Conservation (phyloP, 2,113 vertebrate genomes). For the Mobula hypostoma region DNA sequence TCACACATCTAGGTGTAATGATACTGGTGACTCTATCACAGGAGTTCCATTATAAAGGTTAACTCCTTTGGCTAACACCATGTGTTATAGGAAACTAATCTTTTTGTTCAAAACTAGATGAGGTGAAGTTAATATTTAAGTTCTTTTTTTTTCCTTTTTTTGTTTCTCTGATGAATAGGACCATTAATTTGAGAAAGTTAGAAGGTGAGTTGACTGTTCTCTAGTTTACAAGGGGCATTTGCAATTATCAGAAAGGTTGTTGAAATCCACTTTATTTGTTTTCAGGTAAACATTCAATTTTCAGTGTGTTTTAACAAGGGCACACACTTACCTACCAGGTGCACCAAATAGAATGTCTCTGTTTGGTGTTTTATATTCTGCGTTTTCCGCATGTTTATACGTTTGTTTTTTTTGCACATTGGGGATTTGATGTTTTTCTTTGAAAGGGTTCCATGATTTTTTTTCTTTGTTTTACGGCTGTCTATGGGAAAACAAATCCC, state of each 20-base stretch:
- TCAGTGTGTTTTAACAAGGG: neutral
- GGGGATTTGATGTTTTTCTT: too few relatives aligned
- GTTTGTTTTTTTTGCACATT: too few relatives aligned
- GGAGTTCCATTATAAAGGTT: neutral
- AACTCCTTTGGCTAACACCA: neutral
- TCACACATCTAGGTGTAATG: neutral
- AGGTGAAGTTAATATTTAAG: neutral
- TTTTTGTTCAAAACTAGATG: neutral
- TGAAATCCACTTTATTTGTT: neutral
- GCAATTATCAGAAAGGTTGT: neutral
- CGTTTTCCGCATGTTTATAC: too few relatives aligned
- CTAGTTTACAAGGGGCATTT: neutral
- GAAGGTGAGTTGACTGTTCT: neutral
- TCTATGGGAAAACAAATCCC: too few relatives aligned
- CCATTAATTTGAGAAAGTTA: neutral
- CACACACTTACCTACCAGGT: conserved; percentile 13
- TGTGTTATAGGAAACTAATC: neutral
- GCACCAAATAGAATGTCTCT: neutral
- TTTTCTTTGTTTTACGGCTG: too few relatives aligned
- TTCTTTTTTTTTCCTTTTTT: neutral
- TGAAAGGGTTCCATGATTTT: too few relatives aligned
- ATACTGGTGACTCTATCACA: conserved; percentile 11
- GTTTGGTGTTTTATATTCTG: too few relatives aligned
- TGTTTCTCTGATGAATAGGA: neutral
- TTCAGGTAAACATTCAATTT: neutral